Percentiles rank a stretch among this genome's conserved stretches.
Conservation (phyloP, 2,797 vertebrate genomes). For the Smutsia temminckii region DNA sequence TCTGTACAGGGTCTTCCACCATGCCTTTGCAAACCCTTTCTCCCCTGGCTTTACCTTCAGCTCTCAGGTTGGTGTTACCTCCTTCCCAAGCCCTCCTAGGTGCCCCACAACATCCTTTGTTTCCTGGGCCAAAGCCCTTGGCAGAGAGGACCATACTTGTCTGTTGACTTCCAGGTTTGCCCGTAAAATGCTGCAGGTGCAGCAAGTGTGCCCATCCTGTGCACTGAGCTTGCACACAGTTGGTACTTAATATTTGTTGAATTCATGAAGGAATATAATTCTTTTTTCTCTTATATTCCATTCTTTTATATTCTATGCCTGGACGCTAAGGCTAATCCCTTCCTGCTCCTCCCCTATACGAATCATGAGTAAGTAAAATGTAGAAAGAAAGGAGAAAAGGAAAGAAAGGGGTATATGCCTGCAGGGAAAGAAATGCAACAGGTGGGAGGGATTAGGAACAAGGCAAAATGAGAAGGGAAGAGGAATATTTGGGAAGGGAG, state of each 20-base stretch:
- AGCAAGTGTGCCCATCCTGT: fast-evolving
- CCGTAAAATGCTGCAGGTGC: too few species aligned
- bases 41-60: not conserved
- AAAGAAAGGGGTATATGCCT: not conserved
- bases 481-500: not conserved
- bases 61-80: not conserved
- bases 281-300: not conserved
- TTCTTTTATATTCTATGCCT: not conserved
- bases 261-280: not conserved
- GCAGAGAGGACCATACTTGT: not conserved
- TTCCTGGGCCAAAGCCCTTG: not conserved
- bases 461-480: not conserved
- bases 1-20: not conserved
- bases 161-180: not conserved
- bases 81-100: not conserved
- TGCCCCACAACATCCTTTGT: not conserved
- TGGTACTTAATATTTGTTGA: not conserved
- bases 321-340: not conserved
- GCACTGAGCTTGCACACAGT: not conserved
- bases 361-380: not conserved
- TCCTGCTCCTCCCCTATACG: not conserved
- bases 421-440: not conserved
- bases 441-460: not conserved
- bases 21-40: not conserved
- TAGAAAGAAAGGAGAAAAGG: not conserved